These are phyloP conservation scores for Adelosebastes latens DNA, from an alignment of 2,797 vertebrate genomes.

Conservation along the genomic window DNA sequence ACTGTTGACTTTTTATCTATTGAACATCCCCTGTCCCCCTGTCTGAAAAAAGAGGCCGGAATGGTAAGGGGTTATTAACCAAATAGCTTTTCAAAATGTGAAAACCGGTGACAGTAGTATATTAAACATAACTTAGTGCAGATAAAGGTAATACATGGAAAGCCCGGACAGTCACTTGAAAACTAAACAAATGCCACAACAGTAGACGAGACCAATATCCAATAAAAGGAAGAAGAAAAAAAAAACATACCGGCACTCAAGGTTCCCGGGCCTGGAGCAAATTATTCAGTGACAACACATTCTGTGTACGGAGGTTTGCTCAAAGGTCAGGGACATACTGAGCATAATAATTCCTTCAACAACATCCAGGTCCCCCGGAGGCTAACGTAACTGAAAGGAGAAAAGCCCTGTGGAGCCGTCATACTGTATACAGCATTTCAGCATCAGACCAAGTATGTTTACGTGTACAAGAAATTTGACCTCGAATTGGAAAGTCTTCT, in stretches of 20 bases:
- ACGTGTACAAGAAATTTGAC: background rate
- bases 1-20: no score
- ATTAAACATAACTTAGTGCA: background rate
- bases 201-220: background rate
- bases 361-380: background rate
- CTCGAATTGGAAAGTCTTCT: background rate
- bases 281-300: conserved; percentile 42
- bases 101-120: background rate
- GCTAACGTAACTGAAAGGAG: background rate
- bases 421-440: background rate
- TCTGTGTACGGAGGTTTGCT: conserved; percentile 6
- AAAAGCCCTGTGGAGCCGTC: background rate
- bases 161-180: background rate
- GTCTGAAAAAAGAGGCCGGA: no score
- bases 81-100: background rate
- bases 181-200: background rate
- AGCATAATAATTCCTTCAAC: conserved; percentile 21
- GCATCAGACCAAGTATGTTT: background rate
- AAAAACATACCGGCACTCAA: background rate
- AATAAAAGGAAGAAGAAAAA: background rate
- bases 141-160: background rate
- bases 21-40: no score
- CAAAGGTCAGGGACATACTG: conserved; percentile 30
- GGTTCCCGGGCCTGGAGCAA: conserved; percentile 14
- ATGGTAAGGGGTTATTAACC: no score